Conservation (phyloP, 2,113 vertebrate species). For the Pandion haliaetus region DNA sequence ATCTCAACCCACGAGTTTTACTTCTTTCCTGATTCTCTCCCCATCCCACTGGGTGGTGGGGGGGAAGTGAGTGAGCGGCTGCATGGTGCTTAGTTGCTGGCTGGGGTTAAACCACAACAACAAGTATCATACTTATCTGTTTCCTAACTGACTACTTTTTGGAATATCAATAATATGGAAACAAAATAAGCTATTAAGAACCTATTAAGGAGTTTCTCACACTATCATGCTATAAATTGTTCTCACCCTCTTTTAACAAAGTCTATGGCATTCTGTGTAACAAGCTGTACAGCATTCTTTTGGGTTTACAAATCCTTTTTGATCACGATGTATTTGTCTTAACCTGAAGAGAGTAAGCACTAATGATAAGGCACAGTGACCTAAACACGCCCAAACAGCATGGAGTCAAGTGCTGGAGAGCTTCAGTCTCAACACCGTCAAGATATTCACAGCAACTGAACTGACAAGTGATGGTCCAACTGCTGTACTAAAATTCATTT, state of each 20-base stretch:
- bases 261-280: neutral
- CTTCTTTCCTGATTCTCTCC: no score
- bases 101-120: no score
- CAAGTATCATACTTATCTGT: neutral
- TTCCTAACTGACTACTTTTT: neutral
- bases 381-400: neutral
- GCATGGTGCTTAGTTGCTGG: no score
- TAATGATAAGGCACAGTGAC: conserved; percentile 32
- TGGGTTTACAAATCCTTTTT: neutral
- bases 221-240: neutral
- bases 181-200: neutral
- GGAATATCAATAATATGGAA: neutral
- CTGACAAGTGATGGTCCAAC: conserved; percentile 3
- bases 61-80: no score
- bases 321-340: neutral
- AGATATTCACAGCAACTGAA: neutral
- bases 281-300: neutral
- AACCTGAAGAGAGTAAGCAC: neutral
- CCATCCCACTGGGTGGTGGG: no score
- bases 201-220: neutral
- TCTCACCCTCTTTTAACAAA: neutral
- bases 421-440: neutral
- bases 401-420: neutral
- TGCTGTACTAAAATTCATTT: neutral
- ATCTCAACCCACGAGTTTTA: no score